Conservation (phyloP, 2,113 vertebrate species). For the Cathartes aura region DNA sequence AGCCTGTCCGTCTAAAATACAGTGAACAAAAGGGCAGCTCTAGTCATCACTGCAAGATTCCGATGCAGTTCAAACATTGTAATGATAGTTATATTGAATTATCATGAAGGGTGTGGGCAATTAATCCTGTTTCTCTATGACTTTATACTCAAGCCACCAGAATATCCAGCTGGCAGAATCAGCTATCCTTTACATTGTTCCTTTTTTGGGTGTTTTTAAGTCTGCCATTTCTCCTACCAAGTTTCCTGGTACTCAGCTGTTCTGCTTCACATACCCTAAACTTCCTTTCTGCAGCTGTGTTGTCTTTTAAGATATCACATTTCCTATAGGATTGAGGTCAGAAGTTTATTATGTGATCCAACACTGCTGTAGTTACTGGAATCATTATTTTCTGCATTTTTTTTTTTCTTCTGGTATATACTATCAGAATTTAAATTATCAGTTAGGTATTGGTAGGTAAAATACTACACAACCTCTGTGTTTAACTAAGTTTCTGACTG, state of each 20-base stretch:
- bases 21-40: background rate
- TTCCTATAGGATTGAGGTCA: background rate
- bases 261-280: background rate
- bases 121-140: background rate
- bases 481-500: background rate
- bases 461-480: background rate
- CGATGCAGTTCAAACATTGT: fast-evolving
- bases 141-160: background rate
- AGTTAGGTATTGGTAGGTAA: background rate
- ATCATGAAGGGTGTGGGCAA: background rate
- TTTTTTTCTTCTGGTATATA: background rate
- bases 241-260: background rate
- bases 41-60: fast-evolving
- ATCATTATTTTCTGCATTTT: background rate
- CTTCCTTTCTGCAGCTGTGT: background rate
- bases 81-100: background rate
- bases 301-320: background rate
- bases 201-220: background rate
- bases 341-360: background rate
- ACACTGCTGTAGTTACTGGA: background rate
- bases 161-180: background rate
- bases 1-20: background rate
- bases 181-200: background rate
- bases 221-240: background rate
- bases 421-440: background rate